These are phyloP conservation scores for Cotesia glomerata DNA, from an alignment of 1,140 invertebrate genomes.

Conservation along the genomic window DNA sequence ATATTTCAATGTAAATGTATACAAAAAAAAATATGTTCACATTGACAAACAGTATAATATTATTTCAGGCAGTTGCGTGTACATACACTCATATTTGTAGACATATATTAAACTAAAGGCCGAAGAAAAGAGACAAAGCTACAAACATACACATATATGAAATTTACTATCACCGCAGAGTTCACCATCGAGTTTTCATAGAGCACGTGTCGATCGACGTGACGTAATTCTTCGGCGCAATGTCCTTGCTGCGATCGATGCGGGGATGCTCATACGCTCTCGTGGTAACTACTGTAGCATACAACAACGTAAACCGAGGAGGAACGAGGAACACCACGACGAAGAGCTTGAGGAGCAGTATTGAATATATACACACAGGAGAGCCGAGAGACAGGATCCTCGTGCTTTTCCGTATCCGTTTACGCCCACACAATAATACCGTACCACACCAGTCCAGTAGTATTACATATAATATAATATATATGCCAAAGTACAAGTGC, in stretches of 20 bases:
- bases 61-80: too few relatives aligned
- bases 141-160: too few relatives aligned
- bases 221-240: conserved; percentile 32
- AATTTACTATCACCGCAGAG: neutral
- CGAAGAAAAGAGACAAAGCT: too few relatives aligned
- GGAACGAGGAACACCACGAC: conserved; percentile 1
- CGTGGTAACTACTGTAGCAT: neutral
- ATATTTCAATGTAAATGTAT: too few relatives aligned
- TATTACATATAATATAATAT: too few relatives aligned
- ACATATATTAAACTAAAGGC: too few relatives aligned
- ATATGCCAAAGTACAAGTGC: too few relatives aligned
- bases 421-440: neutral
- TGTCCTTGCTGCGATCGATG: conserved; percentile 30
- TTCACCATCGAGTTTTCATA: neutral
- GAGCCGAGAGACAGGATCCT: neutral
- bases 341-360: neutral
- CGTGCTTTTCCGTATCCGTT: neutral
- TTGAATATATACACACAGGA: too few relatives aligned
- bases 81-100: too few relatives aligned
- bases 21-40: too few relatives aligned
- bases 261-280: conserved; percentile 1
- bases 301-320: neutral
- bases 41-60: too few relatives aligned
- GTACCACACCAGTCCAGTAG: too few relatives aligned
- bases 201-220: conserved; percentile 31